Evolutionary conservation across 2,888 invertebrate genomes (phyloP).

Genomic region (Melinaea menophilus): DNA sequence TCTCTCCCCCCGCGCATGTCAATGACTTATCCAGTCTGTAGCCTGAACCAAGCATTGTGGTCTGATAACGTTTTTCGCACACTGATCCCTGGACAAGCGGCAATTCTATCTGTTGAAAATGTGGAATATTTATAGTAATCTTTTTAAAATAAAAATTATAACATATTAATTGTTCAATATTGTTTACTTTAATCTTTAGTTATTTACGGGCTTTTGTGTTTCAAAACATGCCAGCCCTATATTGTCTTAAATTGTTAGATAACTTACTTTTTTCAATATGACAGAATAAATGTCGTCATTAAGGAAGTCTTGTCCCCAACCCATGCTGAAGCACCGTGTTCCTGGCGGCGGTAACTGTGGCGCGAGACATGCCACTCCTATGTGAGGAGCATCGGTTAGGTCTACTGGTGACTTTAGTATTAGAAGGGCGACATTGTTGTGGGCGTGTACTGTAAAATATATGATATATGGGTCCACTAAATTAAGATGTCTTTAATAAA

Average conservation of each 20-base stretch:
- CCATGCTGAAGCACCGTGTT: conserved; percentile 81
- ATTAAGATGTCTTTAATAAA: too few relatives aligned
- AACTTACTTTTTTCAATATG: conserved; percentile 32
- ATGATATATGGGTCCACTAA: too few relatives aligned
- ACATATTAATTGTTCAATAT: too few relatives aligned
- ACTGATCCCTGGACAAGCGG: conserved; percentile 72
- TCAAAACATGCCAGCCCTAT: too few relatives aligned
- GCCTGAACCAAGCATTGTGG: conserved; percentile 79
- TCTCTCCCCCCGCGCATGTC: conserved; percentile 83
- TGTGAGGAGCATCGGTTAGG: conserved; percentile 78
- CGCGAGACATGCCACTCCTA: conserved; percentile 84
- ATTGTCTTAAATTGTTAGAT: too few relatives aligned
- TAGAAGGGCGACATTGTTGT: conserved; percentile 85
- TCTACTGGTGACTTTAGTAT: conserved; percentile 79
- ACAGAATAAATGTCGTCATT: conserved; percentile 29
- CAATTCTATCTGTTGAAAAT: conserved; percentile 68
- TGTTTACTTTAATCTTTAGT: too few relatives aligned
- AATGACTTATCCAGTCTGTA: conserved; percentile 80
- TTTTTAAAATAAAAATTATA: not conserved
- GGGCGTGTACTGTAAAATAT: conserved; percentile 77
- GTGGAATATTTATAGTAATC: not conserved
- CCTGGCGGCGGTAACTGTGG: conserved; percentile 71
- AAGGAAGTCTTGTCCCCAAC: conserved; percentile 80
- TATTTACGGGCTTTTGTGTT: too few relatives aligned
- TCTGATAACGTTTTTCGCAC: conserved; percentile 64